Base-by-base conservation (phyloP, 2,113 vertebrate species). In the Ranitomeya imitator region DNA sequence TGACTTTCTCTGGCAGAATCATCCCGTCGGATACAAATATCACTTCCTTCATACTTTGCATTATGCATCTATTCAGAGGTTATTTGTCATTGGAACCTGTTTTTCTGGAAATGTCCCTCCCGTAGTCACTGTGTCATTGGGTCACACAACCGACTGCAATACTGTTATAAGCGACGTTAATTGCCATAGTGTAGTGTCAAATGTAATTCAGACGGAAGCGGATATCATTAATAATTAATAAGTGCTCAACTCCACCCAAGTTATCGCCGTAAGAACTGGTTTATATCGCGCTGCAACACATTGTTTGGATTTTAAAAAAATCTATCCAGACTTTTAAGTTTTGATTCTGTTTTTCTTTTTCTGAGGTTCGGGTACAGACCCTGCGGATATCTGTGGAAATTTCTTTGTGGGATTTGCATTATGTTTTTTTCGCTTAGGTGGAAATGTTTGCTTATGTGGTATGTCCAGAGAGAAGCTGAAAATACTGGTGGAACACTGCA, bases 71-170 rank as follows among this genome's bases (percentile, higher is more conserved):
- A 12, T 18, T 73, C 83, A 37, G 31, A 45, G 31, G 55, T 60
- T 18, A 54, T 76, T 57, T 9, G 6, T 55, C 5, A 19, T 13
- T 2, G 23, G 23, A 86, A 79, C 85, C 85, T 37, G 85, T 51
- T 86, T 31, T 67, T 31, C 85, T 11, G 0, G 84, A 51, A 85
- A 76, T 45, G 76, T 79, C 45, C 31, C 54, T 18, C 65, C 59
- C 55, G 18, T 31, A 54, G 59, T 55, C 51, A 18, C 19, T 55
- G 84, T 86, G 76, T 79, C 85, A 86, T n/a, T 31, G 12, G 73
- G 73, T 79, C 76, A 76, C 8, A 26, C 23, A 6, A 74, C n/a
- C 13, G 21, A 79, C 19, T 65, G 15, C 31, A n/a, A 7, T 14
- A 86, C 61, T 52, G 31, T 18, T 10, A 82, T 65, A 65, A 14